These are phyloP conservation scores for Taeniopygia guttata DNA, from an alignment of 2,797 vertebrate species.

Conservation along the genomic window DNA sequence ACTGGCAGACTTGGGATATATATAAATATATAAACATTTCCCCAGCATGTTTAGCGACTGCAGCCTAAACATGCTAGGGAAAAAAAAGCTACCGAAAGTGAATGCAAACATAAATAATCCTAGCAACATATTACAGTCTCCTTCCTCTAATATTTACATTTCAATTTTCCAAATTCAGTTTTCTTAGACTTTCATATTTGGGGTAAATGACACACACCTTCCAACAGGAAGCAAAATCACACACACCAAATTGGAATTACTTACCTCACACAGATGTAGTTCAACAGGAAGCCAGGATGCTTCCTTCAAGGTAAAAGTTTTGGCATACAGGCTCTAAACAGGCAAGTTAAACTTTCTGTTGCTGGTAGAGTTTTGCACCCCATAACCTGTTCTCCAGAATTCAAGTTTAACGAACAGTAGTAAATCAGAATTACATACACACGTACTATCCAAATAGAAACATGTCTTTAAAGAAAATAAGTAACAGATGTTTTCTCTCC, in stretches of 20 bases:
- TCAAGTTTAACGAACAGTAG: background rate
- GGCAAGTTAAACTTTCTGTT: background rate
- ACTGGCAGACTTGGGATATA: background rate
- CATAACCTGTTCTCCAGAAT: background rate
- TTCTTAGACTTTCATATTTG: background rate
- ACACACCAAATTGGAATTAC: background rate
- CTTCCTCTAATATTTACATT: background rate
- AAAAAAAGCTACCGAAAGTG: background rate
- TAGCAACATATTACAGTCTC: background rate
- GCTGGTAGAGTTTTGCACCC: background rate
- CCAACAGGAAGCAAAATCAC: background rate
- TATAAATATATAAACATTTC: no score
- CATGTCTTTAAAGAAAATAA: background rate
- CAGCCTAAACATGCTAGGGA: background rate
- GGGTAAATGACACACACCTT: background rate
- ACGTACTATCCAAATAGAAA: background rate
- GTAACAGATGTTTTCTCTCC: background rate
- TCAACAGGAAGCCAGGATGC: background rate
- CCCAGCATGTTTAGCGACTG: no score
- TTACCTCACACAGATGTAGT: background rate
- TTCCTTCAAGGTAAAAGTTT: background rate
- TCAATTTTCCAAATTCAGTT: background rate
- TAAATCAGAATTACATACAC: background rate
- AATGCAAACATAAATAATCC: fast-evolving
- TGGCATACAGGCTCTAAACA: background rate